Evolutionary conservation across 1,140 invertebrate species (phyloP).

Genomic region (Bradysia coprophila): DNA sequence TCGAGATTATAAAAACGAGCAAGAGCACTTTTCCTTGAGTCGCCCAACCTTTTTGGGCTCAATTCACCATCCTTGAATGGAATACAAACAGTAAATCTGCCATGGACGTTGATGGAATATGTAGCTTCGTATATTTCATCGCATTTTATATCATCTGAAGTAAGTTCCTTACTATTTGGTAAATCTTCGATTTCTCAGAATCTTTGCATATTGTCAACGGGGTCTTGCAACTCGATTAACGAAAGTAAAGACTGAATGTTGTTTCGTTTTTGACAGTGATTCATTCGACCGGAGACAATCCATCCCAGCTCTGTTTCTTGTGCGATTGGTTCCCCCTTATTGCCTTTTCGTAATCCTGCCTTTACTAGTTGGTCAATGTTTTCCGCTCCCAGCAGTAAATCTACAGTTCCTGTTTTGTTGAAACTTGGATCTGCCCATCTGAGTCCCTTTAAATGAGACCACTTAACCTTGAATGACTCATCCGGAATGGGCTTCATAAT

Average conservation of each 20-base stretch:
- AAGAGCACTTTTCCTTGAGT: not conserved
- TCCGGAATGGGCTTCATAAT: not conserved
- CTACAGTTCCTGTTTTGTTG: not conserved
- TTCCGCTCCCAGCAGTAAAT: not conserved
- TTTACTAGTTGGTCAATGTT: not conserved
- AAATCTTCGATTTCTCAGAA: too few species aligned
- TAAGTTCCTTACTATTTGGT: too few species aligned
- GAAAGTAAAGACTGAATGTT: not conserved
- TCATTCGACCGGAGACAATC: not conserved
- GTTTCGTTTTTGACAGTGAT: not conserved
- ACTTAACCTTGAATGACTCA: not conserved
- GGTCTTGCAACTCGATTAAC: too few species aligned
- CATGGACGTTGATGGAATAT: constrained; percentile 4
- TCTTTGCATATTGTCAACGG: too few species aligned
- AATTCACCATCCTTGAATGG: not conserved
- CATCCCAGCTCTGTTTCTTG: not conserved
- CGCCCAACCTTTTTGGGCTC: not conserved
- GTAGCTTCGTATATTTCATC: constrained; percentile 10
- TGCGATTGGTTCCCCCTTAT: not conserved
- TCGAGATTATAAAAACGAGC: not conserved
- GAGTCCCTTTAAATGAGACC: not conserved
- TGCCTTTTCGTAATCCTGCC: not conserved
- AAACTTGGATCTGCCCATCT: not conserved
- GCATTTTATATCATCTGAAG: constrained; percentile 7
- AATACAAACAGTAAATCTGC: constrained; percentile 7